Conservation (phyloP, 1,140 invertebrate genomes). For the Cyrtorhinus lividipennis region DNA sequence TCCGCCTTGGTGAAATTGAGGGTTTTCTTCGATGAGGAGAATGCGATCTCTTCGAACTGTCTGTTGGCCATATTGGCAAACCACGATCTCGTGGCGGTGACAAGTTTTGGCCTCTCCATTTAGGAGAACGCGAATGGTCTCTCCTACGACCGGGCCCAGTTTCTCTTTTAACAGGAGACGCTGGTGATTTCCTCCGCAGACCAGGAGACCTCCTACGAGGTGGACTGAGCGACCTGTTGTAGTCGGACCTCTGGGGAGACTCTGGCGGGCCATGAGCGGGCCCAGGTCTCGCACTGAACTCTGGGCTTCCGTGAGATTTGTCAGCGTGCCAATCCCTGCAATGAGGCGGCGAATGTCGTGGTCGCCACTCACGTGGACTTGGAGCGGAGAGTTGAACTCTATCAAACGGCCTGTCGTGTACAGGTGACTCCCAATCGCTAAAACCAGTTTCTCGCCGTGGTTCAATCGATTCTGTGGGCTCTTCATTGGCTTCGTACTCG, state of each 20-base stretch:
- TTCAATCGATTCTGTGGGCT: neutral
- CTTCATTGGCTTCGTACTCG: no score
- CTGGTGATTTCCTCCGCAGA: neutral
- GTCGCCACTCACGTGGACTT: no score
- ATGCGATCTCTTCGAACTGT: neutral
- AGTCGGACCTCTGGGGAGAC: neutral
- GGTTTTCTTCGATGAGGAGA: constrained; percentile 11
- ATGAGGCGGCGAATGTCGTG: no score
- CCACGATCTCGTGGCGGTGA: constrained; percentile 5
- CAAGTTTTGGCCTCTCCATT: neutral
- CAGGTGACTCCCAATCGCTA: constrained; percentile 3
- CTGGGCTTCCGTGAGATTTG: no score
- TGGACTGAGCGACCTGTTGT: neutral
- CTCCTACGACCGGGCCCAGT: neutral
- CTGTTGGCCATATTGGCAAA: neutral
- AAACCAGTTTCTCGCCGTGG: neutral
- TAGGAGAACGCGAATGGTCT: neutral
- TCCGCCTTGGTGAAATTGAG: constrained; percentile 2
- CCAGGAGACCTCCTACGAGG: neutral
- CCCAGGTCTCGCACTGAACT: no score
- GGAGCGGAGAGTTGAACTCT: no score
- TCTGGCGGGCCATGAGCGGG: neutral
- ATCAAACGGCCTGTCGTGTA: no score
- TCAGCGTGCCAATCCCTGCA: no score
- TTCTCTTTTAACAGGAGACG: neutral